Base-by-base conservation (phyloP, 2,888 invertebrate genomes). In the Platypus cylindrus region DNA sequence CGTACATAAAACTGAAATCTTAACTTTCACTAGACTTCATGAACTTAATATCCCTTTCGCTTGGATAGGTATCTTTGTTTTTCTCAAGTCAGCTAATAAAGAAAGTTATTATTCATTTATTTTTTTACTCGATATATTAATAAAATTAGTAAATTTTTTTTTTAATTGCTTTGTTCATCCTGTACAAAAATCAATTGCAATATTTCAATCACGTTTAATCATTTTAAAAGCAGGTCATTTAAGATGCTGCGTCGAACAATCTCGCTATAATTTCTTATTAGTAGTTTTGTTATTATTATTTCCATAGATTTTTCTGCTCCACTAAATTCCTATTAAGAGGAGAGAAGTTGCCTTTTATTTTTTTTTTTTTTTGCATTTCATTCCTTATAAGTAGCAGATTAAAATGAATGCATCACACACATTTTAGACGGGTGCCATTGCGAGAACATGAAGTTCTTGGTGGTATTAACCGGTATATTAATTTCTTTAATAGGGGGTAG, bases 231-330 rank as follows among this genome's bases (percentile, higher is more conserved):
- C 49, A 49, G 55, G 54, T 55, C 52, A 49, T 41, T 46, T 48
- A 40, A 45, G 44, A 44, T 35, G 44, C 44, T 37, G 39, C 37
- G n/a, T n/a, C n/a, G 36, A 33, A 44, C 38, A 44, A 44, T 53
- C 52, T 48, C 45, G 44, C 49, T 53, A 48, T 52, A 51, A 52
- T 51, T 54, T 48, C 42, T 50, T 35, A 51, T 51, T 53, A n/a
- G n/a, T n/a, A n/a, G n/a, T n/a, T n/a, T n/a, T n/a, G n/a, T n/a
- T 54, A 47, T 43, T 50, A 49, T 53, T 53, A 47, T 50, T 52
- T 53, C 48, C 48, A 47, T 38, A 41, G 44, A 50, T 52, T 54
- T 57, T 55, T 58, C 52, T 59, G 62, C 62, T 62, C 60, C 60
- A 62, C 59, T 61, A 59, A 60, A 54, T 55, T 45, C 49, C 50